Base-by-base conservation (phyloP, 92 coral and sea anemone genomes). In the Metridium senile region DNA sequence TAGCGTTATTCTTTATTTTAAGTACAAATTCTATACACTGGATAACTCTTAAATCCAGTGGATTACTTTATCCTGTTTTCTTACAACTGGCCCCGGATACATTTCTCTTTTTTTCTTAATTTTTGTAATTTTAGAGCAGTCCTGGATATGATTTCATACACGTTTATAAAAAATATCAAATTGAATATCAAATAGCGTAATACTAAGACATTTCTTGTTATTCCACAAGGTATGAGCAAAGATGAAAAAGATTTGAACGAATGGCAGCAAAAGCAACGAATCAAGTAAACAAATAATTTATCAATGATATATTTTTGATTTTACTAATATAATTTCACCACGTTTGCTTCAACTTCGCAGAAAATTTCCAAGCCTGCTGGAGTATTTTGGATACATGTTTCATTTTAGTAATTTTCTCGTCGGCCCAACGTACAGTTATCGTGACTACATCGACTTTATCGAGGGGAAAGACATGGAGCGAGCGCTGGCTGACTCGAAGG, bases 301-400 rank as follows among this genome's bases (percentile, higher is more conserved):
- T 9, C 4, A 9, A 54, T 16, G 4, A 54, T 54, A 54, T 21
- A 21, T 54, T 54, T 21, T 45, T 57, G 22, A 13, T 23, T 25
- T 16, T 57, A 25, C 6, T 23, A 10, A 6, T 23, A 10, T 57
- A 10, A 16, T 57, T 19, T 57, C 62, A 57, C 62, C 11, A 3
- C 59, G 25, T 54, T 21, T 54, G 25, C 23, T 54, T 19, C 23
- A 2, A 3, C 17, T 28, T 28, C 1, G 18, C 76, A 93, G 98
- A 70, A 88, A 79, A 74, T 74, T 78, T 26, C 98, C 98, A 17
- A 76, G 76, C 47, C 26, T 84, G 10, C 76, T 93, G 77, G 98
- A 89, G 58, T 93, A 84, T 71, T 93, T 93, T 71, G 87, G 92
- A 29, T 93, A 93, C 33, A 43, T 86, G 64, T 89, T 93, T 35